Evolutionary conservation across 2,888 invertebrate species (phyloP), one percentile per base, ranked within the genome.

Genomic region (Folsomia candida): DNA sequence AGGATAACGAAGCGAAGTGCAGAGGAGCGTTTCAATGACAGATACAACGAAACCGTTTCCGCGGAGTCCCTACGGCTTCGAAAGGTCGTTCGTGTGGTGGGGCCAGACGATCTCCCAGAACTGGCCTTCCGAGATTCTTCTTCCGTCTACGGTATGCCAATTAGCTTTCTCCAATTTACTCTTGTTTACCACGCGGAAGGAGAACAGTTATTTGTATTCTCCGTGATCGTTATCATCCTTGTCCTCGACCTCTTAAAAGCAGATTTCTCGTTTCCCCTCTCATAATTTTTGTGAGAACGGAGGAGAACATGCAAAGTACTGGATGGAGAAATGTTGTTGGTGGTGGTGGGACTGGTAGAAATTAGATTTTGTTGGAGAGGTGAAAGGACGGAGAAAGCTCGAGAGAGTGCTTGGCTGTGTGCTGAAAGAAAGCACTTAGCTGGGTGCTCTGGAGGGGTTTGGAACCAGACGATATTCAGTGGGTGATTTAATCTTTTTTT

Each of bases 61-160:
- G 57, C 70, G n/a, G 79, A 78, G n/a, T 78, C 78, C 1, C 68
- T 79, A 20, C 62, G 70, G 54, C 75, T 79, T 57, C 71, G 78
- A 24, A 64, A 76, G 11, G 77, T 77, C 28, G 76, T 79, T 24
- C 76, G 77, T 51, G 77, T 79, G 14, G 70, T 79, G 20, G 75
- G 77, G 3, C 79, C 79, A 11, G 79, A 79, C 71, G 79, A 79
- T 67, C 69, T 79, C 37, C 78, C 79, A 25, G 77, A 77, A 67
- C 73, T 77, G 20, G 54, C 72, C 29, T 57, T 70, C 25, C 65
- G 70, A 3, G 58, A 71, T 14, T 59, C 72, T n/a, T 59, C 72
- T n/a, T 54, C 54, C 54, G 37, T 73, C 62, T 75, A 76, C 68
- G 78, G 78, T 73, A 71, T 60, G 59, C 14, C 37, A 37, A 37